Conservation (phyloP, 2,888 invertebrate species). For the Drosophila flavopinicola region DNA sequence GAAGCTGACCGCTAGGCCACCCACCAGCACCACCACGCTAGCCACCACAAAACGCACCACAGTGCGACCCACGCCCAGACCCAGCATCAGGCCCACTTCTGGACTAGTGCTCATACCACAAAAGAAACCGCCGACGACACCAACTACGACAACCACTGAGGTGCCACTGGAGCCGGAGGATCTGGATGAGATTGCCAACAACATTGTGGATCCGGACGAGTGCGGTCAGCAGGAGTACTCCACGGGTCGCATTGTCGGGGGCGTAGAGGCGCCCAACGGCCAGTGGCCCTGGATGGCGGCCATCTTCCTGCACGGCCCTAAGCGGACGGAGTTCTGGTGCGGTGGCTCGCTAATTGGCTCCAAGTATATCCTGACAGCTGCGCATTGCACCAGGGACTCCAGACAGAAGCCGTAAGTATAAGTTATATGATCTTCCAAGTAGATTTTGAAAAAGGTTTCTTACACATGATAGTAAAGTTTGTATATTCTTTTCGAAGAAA, state of each 20-base stretch:
- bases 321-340: constrained; percentile 96
- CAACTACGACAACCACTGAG: constrained; percentile 85
- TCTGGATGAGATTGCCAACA: constrained; percentile 71
- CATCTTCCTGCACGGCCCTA: constrained; percentile 93
- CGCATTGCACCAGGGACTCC: constrained; percentile 96
- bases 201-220: constrained; percentile 85
- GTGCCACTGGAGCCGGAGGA: constrained; percentile 75
- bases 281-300: constrained; percentile 99
- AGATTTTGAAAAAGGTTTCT: too few relatives aligned
- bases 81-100: constrained; percentile 74
- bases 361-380: constrained; percentile 92
- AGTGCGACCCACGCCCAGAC: constrained; percentile 56
- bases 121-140: constrained; percentile 84
- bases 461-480: too few relatives aligned
- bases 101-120: constrained; percentile 82
- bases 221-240: constrained; percentile 93
- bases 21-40: constrained; percentile 72
- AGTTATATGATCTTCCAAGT: neutral
- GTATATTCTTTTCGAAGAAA: too few relatives aligned
- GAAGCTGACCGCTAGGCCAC: constrained; percentile 77
- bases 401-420: constrained; percentile 92
- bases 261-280: constrained; percentile 92
- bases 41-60: constrained; percentile 82
- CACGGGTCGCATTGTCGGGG: constrained; percentile 95
- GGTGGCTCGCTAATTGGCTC: constrained; percentile 94